Conservation (phyloP, 1,140 invertebrate genomes). For the Drosophila erecta region DNA sequence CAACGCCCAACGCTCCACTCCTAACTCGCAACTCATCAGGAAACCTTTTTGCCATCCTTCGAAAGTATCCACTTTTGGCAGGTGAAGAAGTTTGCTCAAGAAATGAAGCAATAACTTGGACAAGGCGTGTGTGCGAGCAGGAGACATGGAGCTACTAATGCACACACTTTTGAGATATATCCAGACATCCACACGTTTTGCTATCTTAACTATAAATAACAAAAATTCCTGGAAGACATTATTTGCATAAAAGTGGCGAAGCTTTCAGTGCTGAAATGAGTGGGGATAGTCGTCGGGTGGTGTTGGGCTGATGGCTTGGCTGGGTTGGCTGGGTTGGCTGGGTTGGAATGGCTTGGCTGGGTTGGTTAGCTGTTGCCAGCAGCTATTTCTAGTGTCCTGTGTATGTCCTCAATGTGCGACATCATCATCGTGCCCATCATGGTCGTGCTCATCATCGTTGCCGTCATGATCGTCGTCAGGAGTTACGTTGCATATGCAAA, state of each 20-base stretch:
- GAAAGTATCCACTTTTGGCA: constrained; percentile 48
- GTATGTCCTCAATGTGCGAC: constrained; percentile 53
- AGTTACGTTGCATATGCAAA: constrained; percentile 78
- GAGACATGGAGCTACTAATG: constrained; percentile 53
- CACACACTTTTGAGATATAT: constrained; percentile 67
- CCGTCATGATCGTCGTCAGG: constrained; percentile 71
- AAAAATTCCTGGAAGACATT: constrained; percentile 82
- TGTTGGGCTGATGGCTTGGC: not conserved
- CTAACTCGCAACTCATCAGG: constrained; percentile 23
- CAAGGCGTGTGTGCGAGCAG: constrained; percentile 5
- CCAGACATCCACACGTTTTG: constrained; percentile 77
- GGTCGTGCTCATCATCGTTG: constrained; percentile 15
- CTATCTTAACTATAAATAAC: constrained; percentile 83
- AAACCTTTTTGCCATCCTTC: constrained; percentile 40
- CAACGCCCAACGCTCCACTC: not conserved
- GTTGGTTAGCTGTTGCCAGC: constrained; percentile 36
- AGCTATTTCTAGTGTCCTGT: constrained; percentile 65
- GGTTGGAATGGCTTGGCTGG: too few species aligned
- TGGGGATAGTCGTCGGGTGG: not conserved
- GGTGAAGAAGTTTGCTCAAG: constrained; percentile 56
- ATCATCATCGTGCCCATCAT: constrained; percentile 29
- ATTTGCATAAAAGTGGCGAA: constrained; percentile 83
- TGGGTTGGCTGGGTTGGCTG: too few species aligned
- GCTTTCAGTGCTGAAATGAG: constrained; percentile 38
- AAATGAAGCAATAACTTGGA: constrained; percentile 81